A percentile compares a stretch with the other conserved stretches of the same genome.
Conservation (phyloP, 2,113 vertebrate species). For the Ophiodon elongatus region DNA sequence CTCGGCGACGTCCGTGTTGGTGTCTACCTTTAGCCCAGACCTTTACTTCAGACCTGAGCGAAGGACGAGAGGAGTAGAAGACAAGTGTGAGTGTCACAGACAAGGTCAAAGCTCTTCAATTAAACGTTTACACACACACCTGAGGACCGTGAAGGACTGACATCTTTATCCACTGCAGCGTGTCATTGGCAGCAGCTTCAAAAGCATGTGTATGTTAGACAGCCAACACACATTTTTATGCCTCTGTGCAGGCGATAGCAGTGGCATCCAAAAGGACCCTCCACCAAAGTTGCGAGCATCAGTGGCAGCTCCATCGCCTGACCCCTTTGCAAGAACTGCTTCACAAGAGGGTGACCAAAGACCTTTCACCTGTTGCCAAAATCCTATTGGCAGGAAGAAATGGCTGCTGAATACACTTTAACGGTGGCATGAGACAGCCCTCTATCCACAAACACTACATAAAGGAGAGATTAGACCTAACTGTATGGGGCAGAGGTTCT, state of each 20-base stretch:
- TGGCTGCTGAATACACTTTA: neutral
- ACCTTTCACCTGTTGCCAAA: no score
- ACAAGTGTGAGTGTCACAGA: neutral
- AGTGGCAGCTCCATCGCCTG: no score
- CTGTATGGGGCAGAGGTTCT: no score
- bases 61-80: neutral
- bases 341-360: no score
- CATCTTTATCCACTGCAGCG: neutral
- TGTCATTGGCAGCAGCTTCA: neutral
- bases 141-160: neutral
- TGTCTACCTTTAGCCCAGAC: constrained; percentile 46
- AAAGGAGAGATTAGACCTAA: neutral
- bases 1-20: neutral
- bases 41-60: constrained; percentile 21
- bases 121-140: neutral
- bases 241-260: no score
- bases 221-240: neutral
- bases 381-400: no score
- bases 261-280: no score
- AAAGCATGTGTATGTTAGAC: neutral
- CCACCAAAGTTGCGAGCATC: no score
- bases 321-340: no score
- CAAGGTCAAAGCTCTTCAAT: neutral
- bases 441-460: neutral
- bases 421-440: neutral